These are phyloP conservation scores for Gallinago undulata DNA, from an alignment of 2,113 vertebrate species.

Conservation along the genomic window DNA sequence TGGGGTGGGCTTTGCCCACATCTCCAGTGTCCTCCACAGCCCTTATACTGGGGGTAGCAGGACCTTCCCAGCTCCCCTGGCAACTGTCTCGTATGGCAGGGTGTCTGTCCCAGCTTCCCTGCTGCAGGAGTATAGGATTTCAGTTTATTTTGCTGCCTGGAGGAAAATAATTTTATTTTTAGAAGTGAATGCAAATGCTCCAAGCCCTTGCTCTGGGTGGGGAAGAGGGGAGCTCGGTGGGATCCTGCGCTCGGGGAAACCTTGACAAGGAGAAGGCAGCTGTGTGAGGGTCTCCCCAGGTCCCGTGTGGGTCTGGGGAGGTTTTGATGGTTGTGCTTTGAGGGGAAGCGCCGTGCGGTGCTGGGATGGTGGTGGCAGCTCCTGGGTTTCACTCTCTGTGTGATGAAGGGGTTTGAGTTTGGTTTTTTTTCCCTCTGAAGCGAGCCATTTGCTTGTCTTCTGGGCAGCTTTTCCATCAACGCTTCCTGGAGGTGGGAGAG, in stretches of 20 bases:
- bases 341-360: accelerated
- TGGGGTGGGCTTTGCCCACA: neutral
- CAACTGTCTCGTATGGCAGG: accelerated
- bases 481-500: slow-evolving; percentile 48
- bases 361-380: neutral
- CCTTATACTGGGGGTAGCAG: neutral
- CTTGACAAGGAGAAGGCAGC: neutral
- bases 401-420: neutral
- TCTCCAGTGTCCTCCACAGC: neutral
- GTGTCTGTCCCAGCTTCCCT: neutral
- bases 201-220: neutral
- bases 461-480: slow-evolving; percentile 44
- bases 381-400: neutral
- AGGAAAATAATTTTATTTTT: slow-evolving; percentile 40
- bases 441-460: slow-evolving; percentile 9
- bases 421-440: neutral
- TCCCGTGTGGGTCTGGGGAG: accelerated
- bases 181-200: neutral
- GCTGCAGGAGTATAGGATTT: neutral
- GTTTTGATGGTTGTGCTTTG: accelerated
- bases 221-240: neutral
- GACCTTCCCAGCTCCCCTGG: neutral
- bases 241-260: neutral
- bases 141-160: slow-evolving; percentile 21
- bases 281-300: neutral